A percentile compares a stretch with the other conserved stretches of the same genome.
phyloP scores from a whole-genome alignment of 2,797 vertebrate species.

The Gymnothorax javanicus region DNA sequence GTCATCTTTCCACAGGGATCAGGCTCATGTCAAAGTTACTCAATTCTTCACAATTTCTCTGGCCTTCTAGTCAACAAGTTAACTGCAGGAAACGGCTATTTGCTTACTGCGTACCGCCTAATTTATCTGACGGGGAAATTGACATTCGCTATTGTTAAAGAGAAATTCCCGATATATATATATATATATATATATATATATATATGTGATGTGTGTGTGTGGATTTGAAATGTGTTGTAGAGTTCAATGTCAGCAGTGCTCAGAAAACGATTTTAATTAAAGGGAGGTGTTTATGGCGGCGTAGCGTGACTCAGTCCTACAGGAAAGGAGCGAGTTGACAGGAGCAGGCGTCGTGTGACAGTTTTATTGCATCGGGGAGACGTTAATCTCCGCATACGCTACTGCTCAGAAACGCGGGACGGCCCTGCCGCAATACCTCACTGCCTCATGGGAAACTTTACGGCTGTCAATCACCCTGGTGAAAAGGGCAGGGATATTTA shows the following conservation, averaged over 20 bases:
- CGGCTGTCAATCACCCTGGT: conserved; percentile 61
- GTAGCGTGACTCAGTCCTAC: conserved; percentile 40
- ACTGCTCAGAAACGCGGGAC: conserved; percentile 37
- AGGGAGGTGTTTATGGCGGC: conserved; percentile 38
- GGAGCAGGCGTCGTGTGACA: conserved; percentile 66
- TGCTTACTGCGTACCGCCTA: too few relatives aligned
- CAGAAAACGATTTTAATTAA: conserved; percentile 35
- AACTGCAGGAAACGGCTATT: too few relatives aligned
- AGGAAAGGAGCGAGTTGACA: conserved; percentile 58
- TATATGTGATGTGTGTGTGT: too few relatives aligned
- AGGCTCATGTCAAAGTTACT: too few relatives aligned
- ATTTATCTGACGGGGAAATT: too few relatives aligned
- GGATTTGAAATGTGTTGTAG: too few relatives aligned
- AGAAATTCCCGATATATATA: not conserved
- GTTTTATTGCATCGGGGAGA: conserved; percentile 71
- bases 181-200: not conserved
- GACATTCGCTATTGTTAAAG: too few relatives aligned
- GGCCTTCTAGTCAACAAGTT: too few relatives aligned
- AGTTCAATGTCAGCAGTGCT: conserved; percentile 24
- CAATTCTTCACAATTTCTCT: too few relatives aligned
- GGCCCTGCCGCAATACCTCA: not conserved
- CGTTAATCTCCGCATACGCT: conserved; percentile 72
- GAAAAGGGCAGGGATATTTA: conserved; percentile 66
- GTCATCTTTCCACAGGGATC: too few relatives aligned
- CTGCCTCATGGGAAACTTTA: conserved; percentile 36